These are phyloP conservation scores for Drosophila kurseongensis DNA, from an alignment of 1,140 invertebrate genomes.

Conservation along the genomic window DNA sequence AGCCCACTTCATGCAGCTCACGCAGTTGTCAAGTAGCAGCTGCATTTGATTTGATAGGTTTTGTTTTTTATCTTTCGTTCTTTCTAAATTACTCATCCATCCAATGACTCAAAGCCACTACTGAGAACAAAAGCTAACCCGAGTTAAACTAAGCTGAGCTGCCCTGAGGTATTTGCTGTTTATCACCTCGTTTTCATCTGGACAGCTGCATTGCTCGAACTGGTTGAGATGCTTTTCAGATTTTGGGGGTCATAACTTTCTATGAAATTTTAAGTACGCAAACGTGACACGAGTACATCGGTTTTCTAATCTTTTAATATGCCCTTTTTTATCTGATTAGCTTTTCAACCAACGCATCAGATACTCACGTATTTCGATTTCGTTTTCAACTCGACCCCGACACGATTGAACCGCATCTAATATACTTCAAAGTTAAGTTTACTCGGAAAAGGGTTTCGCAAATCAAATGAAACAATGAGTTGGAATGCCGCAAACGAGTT, in stretches of 20 bases:
- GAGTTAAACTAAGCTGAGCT: slow-evolving; percentile 6
- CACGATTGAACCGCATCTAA: slow-evolving; percentile 47
- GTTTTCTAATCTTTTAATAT: slow-evolving; percentile 78
- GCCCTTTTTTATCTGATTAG: slow-evolving; percentile 47
- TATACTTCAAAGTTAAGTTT: slow-evolving; percentile 23
- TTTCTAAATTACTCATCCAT: slow-evolving; percentile 59
- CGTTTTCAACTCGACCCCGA: slow-evolving; percentile 64
- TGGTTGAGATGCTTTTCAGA: slow-evolving; percentile 29
- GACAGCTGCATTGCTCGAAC: slow-evolving; percentile 40
- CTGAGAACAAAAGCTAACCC: slow-evolving; percentile 42
- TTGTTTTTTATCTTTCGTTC: slow-evolving; percentile 1
- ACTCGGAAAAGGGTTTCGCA: slow-evolving; percentile 62
- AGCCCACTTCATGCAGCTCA: slow-evolving; percentile 68
- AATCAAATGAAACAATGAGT: slow-evolving; percentile 59
- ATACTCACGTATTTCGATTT: slow-evolving; percentile 69
- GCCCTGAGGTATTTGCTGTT: slow-evolving; percentile 29
- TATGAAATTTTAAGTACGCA: slow-evolving; percentile 63
- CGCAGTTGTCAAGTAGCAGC: slow-evolving; percentile 49
- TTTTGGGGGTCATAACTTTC: slow-evolving; percentile 66
- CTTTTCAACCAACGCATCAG: slow-evolving; percentile 32
- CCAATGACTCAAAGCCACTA: slow-evolving; percentile 45
- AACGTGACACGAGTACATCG: slow-evolving; percentile 64
- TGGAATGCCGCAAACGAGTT: slow-evolving; percentile 62
- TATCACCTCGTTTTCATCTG: slow-evolving; percentile 51
- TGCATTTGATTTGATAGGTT: slow-evolving; percentile 17